Evolutionary conservation across 2,113 vertebrate species (phyloP).

Genomic region (Apodemus sylvaticus): DNA sequence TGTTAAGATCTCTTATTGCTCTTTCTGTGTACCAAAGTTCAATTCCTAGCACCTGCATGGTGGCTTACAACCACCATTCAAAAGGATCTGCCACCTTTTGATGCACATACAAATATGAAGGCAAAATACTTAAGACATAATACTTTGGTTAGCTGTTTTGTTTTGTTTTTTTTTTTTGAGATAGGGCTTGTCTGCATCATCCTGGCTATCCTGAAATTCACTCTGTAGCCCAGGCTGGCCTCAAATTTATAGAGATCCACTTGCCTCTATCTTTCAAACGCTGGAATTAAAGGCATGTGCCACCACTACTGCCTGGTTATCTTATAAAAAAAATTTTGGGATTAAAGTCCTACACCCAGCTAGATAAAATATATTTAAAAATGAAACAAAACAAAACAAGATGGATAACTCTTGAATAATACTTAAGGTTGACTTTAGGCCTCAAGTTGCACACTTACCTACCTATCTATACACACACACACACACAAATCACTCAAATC

Average conservation of each 20-base stretch:
- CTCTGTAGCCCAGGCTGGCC: background rate
- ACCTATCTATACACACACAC: background rate
- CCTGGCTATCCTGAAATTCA: background rate
- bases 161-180: background rate
- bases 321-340: background rate
- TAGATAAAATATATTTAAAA: background rate
- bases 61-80: background rate
- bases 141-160: background rate
- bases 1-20: background rate
- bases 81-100: background rate
- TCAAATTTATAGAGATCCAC: background rate
- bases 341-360: background rate
- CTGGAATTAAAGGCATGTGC: background rate
- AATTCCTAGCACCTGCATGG: background rate
- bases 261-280: background rate
- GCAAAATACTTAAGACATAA: background rate
- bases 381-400: background rate
- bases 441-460: background rate
- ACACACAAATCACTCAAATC: background rate
- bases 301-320: background rate
- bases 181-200: background rate
- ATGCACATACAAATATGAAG: background rate
- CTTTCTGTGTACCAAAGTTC: background rate
- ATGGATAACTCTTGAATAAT: background rate
- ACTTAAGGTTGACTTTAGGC: background rate